Percentiles rank a stretch among this genome's conserved stretches.
Evolutionary conservation across 2,113 vertebrate genomes (phyloP).

Genomic region (Varanus komodoensis): DNA sequence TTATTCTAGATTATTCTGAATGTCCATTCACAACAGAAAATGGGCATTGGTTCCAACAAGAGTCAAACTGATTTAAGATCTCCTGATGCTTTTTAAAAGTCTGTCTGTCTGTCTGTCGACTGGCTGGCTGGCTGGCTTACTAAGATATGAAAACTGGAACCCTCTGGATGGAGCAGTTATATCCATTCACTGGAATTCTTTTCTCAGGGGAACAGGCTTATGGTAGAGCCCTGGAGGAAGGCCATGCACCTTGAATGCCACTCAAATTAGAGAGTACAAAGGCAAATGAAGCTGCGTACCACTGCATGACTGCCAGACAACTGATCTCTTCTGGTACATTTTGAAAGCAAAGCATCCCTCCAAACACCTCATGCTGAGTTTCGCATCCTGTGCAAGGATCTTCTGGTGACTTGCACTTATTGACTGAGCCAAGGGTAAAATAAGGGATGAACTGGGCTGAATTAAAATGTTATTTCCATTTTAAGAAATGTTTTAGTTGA

Average conservation of each 20-base stretch:
- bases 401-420: neutral
- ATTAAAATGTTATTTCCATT: neutral
- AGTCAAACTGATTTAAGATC: neutral
- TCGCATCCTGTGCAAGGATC: neutral
- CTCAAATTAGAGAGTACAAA: neutral
- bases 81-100: neutral
- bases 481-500: no score
- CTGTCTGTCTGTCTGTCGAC: no score
- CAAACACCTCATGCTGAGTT: neutral
- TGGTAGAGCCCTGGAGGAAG: neutral
- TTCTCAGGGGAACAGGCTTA: neutral
- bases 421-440: neutral
- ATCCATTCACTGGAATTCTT: neutral
- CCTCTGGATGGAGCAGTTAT: neutral
- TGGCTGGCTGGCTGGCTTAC: no score
- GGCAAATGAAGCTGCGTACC: neutral
- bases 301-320: neutral
- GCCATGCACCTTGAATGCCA: neutral
- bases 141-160: neutral
- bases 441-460: neutral
- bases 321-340: neutral
- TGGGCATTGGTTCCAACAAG: slow-evolving; percentile 13
- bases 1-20: slow-evolving; percentile 31
- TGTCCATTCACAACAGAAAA: neutral
- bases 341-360: neutral